Conservation (phyloP, 2,888 invertebrate species). For the Plebejus anna region DNA sequence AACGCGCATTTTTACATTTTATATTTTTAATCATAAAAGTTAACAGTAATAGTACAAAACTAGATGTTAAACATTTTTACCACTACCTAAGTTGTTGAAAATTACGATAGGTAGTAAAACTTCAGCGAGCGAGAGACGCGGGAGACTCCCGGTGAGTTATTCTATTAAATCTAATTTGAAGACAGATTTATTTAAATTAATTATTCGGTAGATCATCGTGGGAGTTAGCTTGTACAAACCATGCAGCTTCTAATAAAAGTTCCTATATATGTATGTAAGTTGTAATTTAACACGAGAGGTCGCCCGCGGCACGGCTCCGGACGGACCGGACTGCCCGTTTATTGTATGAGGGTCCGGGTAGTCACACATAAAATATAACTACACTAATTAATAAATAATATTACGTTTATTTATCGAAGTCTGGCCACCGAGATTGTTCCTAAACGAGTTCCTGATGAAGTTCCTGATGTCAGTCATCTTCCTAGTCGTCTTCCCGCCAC, state of each 20-base stretch:
- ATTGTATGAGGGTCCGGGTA: slow-evolving; percentile 67
- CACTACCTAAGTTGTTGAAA: not conserved
- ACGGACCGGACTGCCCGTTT: slow-evolving; percentile 53
- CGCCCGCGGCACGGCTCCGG: slow-evolving; percentile 56
- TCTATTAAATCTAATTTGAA: slow-evolving; percentile 43
- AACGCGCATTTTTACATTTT: not conserved
- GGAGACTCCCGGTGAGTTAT: slow-evolving; percentile 32
- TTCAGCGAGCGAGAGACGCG: slow-evolving; percentile 31
- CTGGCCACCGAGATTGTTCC: slow-evolving; percentile 39
- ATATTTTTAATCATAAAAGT: not conserved
- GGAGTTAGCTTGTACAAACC: slow-evolving; percentile 79
- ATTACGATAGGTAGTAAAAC: not conserved
- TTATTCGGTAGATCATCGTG: slow-evolving; percentile 77
- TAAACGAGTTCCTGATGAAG: slow-evolving; percentile 40
- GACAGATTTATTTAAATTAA: slow-evolving; percentile 67
- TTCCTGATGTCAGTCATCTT: slow-evolving; percentile 50
- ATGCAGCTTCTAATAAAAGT: slow-evolving; percentile 80
- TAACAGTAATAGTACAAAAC: not conserved
- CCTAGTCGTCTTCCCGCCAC: slow-evolving; percentile 70
- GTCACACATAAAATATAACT: not conserved
- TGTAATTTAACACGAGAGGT: slow-evolving; percentile 76
- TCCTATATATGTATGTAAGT: slow-evolving; percentile 80
- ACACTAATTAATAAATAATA: slow-evolving; percentile 30
- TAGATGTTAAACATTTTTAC: not conserved
- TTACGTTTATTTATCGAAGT: slow-evolving; percentile 18